phyloP scores from a whole-genome alignment of 2,113 vertebrate species.

The Aplodontia rufa region DNA sequence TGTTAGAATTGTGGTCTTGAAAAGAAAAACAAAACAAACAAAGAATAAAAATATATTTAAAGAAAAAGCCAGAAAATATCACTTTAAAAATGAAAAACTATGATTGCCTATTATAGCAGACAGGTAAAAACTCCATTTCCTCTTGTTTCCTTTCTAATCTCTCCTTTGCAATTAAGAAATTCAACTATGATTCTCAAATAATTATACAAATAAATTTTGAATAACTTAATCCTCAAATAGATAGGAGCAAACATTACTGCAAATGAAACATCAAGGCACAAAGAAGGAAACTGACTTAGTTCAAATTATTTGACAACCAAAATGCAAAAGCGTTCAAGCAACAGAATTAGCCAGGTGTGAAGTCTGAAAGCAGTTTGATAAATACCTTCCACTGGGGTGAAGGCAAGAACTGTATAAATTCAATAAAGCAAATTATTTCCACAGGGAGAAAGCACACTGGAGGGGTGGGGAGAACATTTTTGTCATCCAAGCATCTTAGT shows the following conservation, averaged over 20 bases:
- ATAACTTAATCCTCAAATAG: conserved; percentile 54
- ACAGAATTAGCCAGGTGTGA: conserved; percentile 56
- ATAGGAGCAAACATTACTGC: not conserved
- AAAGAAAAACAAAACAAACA: not conserved
- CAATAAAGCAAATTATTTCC: conserved; percentile 63
- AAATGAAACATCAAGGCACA: conserved; percentile 35
- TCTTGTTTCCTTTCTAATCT: not conserved
- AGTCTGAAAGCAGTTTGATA: conserved; percentile 65
- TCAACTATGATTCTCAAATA: conserved; percentile 37
- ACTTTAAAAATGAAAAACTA: not conserved
- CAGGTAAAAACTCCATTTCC: not conserved
- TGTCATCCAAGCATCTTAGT: conserved; percentile 41
- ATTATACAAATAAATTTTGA: conserved; percentile 54
- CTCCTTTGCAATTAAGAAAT: conserved; percentile 47
- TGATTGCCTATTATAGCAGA: not conserved
- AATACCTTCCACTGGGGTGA: conserved; percentile 47
- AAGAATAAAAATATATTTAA: not conserved
- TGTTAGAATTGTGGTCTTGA: not conserved
- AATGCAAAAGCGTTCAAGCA: not conserved
- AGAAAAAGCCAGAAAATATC: not conserved
- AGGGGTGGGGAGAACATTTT: conserved; percentile 32
- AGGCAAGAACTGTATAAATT: conserved; percentile 53
- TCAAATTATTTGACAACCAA: conserved; percentile 55
- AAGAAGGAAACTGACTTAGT: conserved; percentile 45
- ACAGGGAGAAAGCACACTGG: conserved; percentile 43